These are phyloP conservation scores for Caligus rogercresseyi DNA, from an alignment of 1,140 invertebrate species.

Conservation along the genomic window DNA sequence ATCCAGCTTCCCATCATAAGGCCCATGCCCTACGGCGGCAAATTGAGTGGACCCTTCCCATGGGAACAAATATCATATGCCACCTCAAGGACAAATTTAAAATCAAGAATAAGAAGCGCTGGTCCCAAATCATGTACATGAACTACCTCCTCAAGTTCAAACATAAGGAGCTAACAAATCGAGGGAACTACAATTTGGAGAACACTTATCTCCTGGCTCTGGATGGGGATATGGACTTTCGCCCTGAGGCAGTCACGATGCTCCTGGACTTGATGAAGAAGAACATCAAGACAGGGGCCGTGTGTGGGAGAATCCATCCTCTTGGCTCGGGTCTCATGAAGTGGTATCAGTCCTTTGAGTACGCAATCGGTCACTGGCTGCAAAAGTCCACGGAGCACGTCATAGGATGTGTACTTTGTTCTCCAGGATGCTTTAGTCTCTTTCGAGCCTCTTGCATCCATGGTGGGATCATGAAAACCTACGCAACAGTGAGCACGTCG, in stretches of 20 bases:
- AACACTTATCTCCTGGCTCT: conserved; percentile 39
- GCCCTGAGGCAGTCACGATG: conserved; percentile 34
- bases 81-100: conserved; percentile 27
- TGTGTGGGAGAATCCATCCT: conserved; percentile 30
- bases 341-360: conserved; percentile 49
- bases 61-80: conserved; percentile 28
- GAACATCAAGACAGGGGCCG: conserved; percentile 35
- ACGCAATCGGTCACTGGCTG: conserved; percentile 46
- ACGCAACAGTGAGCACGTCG: conserved; percentile 37
- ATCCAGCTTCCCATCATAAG: neutral
- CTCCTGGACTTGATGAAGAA: conserved; percentile 39
- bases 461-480: conserved; percentile 41
- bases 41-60: conserved; percentile 28
- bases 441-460: conserved; percentile 42
- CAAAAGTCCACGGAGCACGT: conserved; percentile 48
- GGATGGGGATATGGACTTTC: conserved; percentile 39
- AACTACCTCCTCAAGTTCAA: conserved; percentile 41
- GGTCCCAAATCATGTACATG: conserved; percentile 41
- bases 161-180: conserved; percentile 31
- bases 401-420: conserved; percentile 45
- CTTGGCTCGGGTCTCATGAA: conserved; percentile 31
- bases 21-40: conserved; percentile 30
- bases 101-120: conserved; percentile 30
- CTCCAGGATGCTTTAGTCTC: conserved; percentile 42
- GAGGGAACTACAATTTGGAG: conserved; percentile 31